Base-by-base conservation (phyloP, 2,888 invertebrate species). In the Diadegma fenestrale region DNA sequence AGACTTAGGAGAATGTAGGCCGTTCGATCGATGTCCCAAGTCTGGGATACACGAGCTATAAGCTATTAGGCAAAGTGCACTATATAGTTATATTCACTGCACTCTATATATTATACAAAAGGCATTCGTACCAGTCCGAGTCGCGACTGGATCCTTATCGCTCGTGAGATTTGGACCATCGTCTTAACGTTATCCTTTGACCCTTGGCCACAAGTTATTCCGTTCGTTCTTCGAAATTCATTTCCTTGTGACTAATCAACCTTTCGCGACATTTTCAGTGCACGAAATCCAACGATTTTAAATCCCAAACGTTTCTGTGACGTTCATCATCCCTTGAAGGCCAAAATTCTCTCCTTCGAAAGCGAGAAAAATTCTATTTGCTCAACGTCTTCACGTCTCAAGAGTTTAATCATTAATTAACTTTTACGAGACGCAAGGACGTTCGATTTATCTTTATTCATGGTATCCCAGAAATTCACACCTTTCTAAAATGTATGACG, bases 11-110 rank as follows among this genome's bases (percentile, higher is more conserved):
- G 79, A 85, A 85, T 85, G 82, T 85, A 82, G 85, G 81, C 79
- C 84, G 76, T 78, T 79, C 82, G 86, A 86, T 86, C 80, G 82
- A 73, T 78, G 72, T 82, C 78, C 71, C 82, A 73, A 72, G 80
- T 64, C 63, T 80, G 72, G 80, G 54, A 75, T 69, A 81, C 58
- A 37, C 48, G 72, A 77, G 77, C 77, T 80, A 80, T 41, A 78
- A 79, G 85, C 78, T 75, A 85, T 85, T 81, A 78, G 78, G 73
- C 76, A 76, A 80, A 80, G 80, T 80, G 63, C 80, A 66, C 63
- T 43, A 54, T 80, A 77, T 77, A 77, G 77, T 77, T 66, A 66
- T 54, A 66, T 54, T 51, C 51, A 73, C 12, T 10, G 22, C 14
- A 76, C 37, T 41, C 51, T 33, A 64, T 64, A 64, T 64, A 76